These are phyloP conservation scores for Oreohelix idahoensis DNA, from an alignment of 1,140 invertebrate species.

Conservation along the genomic window DNA sequence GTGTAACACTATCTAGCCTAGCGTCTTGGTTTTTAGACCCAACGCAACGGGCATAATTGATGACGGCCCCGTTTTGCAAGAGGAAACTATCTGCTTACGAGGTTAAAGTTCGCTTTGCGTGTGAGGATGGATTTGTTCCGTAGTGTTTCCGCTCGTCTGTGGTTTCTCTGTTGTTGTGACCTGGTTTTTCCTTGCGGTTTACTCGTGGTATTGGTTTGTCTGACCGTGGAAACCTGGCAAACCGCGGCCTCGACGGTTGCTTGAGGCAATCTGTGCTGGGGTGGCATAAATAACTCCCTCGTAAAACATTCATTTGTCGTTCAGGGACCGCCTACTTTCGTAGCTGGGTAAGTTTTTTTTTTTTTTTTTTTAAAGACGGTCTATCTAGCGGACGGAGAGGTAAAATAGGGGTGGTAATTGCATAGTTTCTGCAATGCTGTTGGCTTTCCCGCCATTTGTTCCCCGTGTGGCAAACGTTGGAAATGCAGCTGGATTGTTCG, in stretches of 20 bases:
- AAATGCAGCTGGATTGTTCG: too few relatives aligned
- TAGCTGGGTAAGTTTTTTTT: neutral
- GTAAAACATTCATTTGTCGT: conserved; percentile 1
- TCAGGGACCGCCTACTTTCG: conserved; percentile 7
- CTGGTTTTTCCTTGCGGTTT: neutral
- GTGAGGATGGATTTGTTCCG: neutral
- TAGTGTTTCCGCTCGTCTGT: conserved; percentile 1
- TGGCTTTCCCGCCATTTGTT: too few relatives aligned
- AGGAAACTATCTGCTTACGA: too few relatives aligned
- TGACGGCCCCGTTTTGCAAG: too few relatives aligned
- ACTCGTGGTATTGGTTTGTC: neutral
- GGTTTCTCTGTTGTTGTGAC: neutral
- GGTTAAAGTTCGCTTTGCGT: neutral
- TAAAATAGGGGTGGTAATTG: neutral
- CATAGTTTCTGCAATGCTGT: too few relatives aligned
- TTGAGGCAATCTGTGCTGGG: neutral
- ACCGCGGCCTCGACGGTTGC: neutral
- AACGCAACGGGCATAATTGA: too few relatives aligned
- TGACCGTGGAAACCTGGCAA: neutral
- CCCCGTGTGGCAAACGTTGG: too few relatives aligned
- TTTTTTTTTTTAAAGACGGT: neutral
- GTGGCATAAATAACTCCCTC: conserved; percentile 18
- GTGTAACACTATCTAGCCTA: too few relatives aligned
- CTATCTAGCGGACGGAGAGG: neutral
- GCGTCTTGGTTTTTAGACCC: too few relatives aligned